Evolutionary conservation across 2,888 invertebrate species (phyloP), one percentile per base, ranked within the genome.

Genomic region (Aporophyla nigra): DNA sequence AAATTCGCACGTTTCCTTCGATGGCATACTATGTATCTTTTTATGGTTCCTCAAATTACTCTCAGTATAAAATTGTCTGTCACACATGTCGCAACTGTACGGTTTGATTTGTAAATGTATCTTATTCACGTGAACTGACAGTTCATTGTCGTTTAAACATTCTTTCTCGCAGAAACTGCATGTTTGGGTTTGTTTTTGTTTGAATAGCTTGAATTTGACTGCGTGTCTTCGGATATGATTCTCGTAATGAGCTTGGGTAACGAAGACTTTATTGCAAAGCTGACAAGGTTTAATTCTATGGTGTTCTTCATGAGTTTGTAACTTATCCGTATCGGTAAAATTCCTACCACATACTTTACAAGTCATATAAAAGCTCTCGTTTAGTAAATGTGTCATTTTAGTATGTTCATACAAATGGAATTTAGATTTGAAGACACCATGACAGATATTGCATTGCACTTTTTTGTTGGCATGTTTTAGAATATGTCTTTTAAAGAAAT

Each of bases 131-230:
- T 96, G 96, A 0, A 95, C 76, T 0, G 94, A 94, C 1, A 96
- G 93, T 82, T 94, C 91, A 33, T 95, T 95, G 71, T 94, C 93
- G 66, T 92, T 93, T 43, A 89, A 78, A 83, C 92, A 96, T 10
- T 93, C 92, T 75, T 93, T 95, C 72, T 96, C 96, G 67, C 96
- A 96, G 71, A 96, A 95, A 83, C 95, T 96, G 78, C 96, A 96
- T 0, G 91, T 94, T 81, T 93, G 91, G 0, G 75, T 53, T 0
- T 80, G 80, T 21, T 84, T 92, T 12, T 87, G 89, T 59, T 87
- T 92, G 1, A 83, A 19, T 5, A 83, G 65, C 5, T 88, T 91
- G 6, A 95, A 84, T 88, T 93, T 94, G 0, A 81, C 66, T 0
- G 88, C 86, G 70, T 96, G 96, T 43, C 94, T 89, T 85, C 93